phyloP scores from a whole-genome alignment of 2,888 invertebrate genomes.

The Tigriopus californicus region DNA sequence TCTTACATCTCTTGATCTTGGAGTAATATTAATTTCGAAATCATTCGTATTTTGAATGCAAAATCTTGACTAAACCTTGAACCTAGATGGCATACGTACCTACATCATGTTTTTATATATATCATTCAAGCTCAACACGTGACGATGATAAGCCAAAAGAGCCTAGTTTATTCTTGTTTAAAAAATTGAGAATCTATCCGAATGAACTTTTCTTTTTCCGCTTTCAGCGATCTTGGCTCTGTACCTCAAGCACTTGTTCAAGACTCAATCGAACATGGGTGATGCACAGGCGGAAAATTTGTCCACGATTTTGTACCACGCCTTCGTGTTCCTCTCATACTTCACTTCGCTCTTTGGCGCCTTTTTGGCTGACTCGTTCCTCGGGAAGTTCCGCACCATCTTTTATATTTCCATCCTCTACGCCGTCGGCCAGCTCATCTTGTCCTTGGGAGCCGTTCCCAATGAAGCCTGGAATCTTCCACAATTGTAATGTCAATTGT shows the following conservation, averaged over 20 bases:
- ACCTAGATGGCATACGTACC: too few relatives aligned
- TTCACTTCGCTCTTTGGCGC: slow-evolving; percentile 77
- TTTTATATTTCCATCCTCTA: slow-evolving; percentile 73
- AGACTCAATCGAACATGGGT: background rate
- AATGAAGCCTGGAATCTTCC: background rate
- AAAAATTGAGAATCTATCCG: too few relatives aligned
- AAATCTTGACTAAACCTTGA: too few relatives aligned
- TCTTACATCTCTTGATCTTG: too few relatives aligned
- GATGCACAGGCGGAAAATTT: background rate
- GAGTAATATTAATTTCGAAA: too few relatives aligned
- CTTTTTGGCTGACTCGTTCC: slow-evolving; percentile 73
- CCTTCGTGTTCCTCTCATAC: slow-evolving; percentile 72
- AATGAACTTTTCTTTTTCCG: too few relatives aligned
- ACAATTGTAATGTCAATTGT: too few relatives aligned
- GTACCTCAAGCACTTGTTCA: slow-evolving; percentile 60
- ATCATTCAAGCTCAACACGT: too few relatives aligned
- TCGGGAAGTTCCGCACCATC: slow-evolving; percentile 78
- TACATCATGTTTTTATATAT: too few relatives aligned
- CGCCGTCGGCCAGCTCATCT: slow-evolving; percentile 54
- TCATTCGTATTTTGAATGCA: too few relatives aligned
- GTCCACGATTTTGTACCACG: slow-evolving; percentile 41
- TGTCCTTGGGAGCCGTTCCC: slow-evolving; percentile 39
- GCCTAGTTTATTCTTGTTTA: too few relatives aligned
- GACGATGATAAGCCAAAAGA: too few relatives aligned
- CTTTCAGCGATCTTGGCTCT: slow-evolving; percentile 39